Percentiles rank a stretch among this genome's conserved stretches.
Evolutionary conservation across 2,113 vertebrate genomes (phyloP).

Genomic region (Numenius arquata): DNA sequence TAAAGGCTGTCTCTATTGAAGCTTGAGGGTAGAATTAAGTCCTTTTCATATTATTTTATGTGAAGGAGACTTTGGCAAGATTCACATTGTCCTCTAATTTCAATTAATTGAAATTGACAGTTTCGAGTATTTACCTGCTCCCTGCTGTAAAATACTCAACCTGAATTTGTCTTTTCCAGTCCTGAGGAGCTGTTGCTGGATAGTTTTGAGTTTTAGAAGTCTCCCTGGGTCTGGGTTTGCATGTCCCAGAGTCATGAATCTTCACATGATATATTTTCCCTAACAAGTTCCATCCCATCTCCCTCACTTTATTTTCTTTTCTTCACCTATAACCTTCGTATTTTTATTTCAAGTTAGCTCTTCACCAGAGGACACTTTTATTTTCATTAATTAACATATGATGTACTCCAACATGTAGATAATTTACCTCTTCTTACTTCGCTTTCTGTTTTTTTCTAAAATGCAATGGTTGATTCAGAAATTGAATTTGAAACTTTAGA

Average conservation of each 20-base stretch:
- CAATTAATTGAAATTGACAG: neutral
- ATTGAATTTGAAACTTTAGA: neutral
- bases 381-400: neutral
- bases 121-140: neutral
- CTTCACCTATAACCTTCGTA: neutral
- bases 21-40: neutral
- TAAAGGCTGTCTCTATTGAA: neutral
- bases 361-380: neutral
- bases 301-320: neutral
- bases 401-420: neutral
- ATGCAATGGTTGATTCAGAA: neutral
- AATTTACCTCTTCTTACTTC: neutral
- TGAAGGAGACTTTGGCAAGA: neutral
- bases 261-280: neutral
- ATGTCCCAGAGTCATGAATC: neutral
- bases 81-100: neutral
- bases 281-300: neutral
- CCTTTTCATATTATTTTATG: neutral
- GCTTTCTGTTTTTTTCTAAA: neutral
- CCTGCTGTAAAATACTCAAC: neutral
- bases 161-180: neutral
- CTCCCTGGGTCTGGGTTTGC: neutral
- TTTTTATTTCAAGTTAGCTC: neutral
- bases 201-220: neutral
- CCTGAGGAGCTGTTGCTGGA: neutral